phyloP scores from a whole-genome alignment of 2,113 vertebrate species.

The Puffinus mauretanicus region DNA sequence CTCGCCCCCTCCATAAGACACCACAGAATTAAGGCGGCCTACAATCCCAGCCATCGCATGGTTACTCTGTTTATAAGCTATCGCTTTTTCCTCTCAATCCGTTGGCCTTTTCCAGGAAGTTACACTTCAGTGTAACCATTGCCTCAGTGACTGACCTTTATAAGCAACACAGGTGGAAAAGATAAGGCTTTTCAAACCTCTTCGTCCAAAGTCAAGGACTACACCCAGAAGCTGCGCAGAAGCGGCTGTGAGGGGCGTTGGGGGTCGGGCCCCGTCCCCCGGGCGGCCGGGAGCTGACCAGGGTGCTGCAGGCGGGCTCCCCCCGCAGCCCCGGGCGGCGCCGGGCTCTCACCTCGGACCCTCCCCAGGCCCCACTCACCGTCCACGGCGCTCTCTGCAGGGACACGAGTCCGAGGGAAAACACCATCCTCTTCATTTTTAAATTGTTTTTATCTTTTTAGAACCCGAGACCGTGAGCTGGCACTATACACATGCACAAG shows the following conservation, averaged over 20 bases:
- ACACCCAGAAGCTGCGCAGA: rapidly evolving
- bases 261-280: not conserved
- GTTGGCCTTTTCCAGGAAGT: not conserved
- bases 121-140: not conserved
- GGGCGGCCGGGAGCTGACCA: not conserved
- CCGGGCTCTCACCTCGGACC: not conserved
- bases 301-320: not conserved
- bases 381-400: not conserved
- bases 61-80: not conserved
- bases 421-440: rapidly evolving
- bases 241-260: rapidly evolving
- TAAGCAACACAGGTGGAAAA: not conserved
- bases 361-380: not conserved
- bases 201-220: rapidly evolving
- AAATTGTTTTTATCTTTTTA: not conserved
- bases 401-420: rapidly evolving
- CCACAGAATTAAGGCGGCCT: not conserved
- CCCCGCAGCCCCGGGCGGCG: too few species aligned
- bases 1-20: rapidly evolving
- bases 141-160: not conserved
- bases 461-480: not conserved
- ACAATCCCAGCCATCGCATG: rapidly evolving
- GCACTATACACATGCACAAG: too few species aligned
- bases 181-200: not conserved
- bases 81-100: not conserved